Percentiles rank a stretch among this genome's conserved stretches.
These are phyloP conservation scores for Drosophila serrata DNA, from an alignment of 1,140 invertebrate species.

Conservation along the genomic window DNA sequence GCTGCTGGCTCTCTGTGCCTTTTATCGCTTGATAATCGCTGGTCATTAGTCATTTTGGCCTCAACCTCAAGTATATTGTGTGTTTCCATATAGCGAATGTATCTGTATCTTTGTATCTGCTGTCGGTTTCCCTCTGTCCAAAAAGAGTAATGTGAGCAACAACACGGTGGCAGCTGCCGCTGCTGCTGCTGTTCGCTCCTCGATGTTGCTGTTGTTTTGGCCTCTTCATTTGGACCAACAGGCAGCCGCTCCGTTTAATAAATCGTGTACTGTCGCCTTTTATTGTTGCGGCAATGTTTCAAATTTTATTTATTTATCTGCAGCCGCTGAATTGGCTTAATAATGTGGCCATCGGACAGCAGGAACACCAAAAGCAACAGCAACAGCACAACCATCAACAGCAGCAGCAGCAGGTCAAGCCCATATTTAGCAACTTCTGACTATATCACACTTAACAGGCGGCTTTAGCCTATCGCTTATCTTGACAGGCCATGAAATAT, in stretches of 20 bases:
- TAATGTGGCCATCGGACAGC: constrained; percentile 69
- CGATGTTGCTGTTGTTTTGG: constrained; percentile 55
- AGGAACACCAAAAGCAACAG: constrained; percentile 21
- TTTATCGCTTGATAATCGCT: constrained; percentile 84
- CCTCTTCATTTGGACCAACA: constrained; percentile 66
- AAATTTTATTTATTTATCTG: constrained; percentile 84
- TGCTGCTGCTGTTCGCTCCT: constrained; percentile 67
- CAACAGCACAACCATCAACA: constrained; percentile 24
- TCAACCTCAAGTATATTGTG: constrained; percentile 81
- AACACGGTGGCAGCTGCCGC: constrained; percentile 77
- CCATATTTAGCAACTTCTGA: constrained; percentile 77
- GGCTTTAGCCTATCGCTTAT: constrained; percentile 68
- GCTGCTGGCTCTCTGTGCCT: constrained; percentile 65
- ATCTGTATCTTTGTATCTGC: constrained; percentile 70
- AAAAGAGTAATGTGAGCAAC: constrained; percentile 83
- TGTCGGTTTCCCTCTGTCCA: constrained; percentile 58
- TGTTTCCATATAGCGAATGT: constrained; percentile 72
- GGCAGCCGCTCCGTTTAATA: constrained; percentile 73
- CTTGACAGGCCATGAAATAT: constrained; percentile 73
- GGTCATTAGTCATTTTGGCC: constrained; percentile 84
- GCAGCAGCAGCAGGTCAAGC: constrained; percentile 65
- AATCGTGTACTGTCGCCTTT: constrained; percentile 83
- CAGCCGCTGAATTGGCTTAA: constrained; percentile 81
- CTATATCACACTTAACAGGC: constrained; percentile 73
- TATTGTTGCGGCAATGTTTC: constrained; percentile 83